Evolutionary conservation across 2,888 invertebrate species (phyloP).

Genomic region (Amaurobius ferox): DNA sequence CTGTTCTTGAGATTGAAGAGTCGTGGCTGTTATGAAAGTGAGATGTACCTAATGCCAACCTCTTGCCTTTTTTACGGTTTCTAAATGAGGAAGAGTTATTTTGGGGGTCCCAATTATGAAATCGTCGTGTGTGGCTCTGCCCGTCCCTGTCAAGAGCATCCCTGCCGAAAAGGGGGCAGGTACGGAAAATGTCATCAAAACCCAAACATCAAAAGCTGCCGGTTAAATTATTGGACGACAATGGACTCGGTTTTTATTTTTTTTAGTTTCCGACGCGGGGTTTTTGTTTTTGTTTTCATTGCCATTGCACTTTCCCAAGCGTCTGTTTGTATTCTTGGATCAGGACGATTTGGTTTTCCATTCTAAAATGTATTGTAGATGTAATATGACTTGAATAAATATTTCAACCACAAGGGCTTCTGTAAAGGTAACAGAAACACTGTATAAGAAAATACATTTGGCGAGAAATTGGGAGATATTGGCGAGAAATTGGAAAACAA

Average conservation of each 20-base stretch:
- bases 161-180: slow-evolving; percentile 7
- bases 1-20: slow-evolving; percentile 30
- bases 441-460: too few relatives aligned
- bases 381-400: too few relatives aligned
- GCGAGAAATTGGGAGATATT: too few relatives aligned
- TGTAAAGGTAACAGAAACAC: too few relatives aligned
- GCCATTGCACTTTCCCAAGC: not conserved
- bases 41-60: slow-evolving; percentile 38
- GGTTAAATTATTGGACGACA: slow-evolving; percentile 59
- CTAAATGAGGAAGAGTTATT: slow-evolving; percentile 23
- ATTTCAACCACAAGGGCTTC: too few relatives aligned
- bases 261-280: not conserved
- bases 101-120: slow-evolving; percentile 60
- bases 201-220: slow-evolving; percentile 48
- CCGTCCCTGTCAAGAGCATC: slow-evolving; percentile 42
- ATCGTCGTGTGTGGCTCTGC: slow-evolving; percentile 61
- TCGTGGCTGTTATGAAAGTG: slow-evolving; percentile 54
- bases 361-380: too few relatives aligned
- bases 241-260: not conserved
- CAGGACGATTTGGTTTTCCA: not conserved
- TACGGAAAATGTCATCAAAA: slow-evolving; percentile 33
- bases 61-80: slow-evolving; percentile 30
- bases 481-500: too few relatives aligned
- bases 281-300: too few relatives aligned
- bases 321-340: not conserved